Evolutionary conservation across 2,113 vertebrate species (phyloP).

Genomic region (Cariama cristata): DNA sequence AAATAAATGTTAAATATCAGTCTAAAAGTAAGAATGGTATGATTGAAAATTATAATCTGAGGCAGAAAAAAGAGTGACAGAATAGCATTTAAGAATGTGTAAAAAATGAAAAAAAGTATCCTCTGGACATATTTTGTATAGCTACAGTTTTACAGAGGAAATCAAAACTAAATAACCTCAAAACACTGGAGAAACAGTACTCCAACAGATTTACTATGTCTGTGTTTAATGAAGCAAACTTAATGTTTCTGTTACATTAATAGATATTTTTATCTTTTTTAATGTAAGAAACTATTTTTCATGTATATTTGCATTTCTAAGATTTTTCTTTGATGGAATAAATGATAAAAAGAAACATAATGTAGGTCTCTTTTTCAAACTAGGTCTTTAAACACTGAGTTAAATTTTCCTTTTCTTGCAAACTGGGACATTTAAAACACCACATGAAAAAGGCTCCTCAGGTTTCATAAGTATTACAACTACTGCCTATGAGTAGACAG

Average conservation of each 20-base stretch:
- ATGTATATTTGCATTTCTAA: background rate
- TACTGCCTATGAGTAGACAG: background rate
- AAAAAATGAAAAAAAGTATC: background rate
- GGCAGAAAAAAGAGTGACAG: background rate
- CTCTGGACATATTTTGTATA: background rate
- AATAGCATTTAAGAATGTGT: background rate
- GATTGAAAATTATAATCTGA: background rate
- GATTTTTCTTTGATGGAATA: background rate
- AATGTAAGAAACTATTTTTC: background rate
- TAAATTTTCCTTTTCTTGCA: background rate
- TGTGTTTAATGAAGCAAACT: background rate
- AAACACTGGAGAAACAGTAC: background rate
- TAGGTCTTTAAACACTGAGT: background rate
- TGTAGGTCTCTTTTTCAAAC: background rate
- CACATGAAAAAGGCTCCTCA: slow-evolving; percentile 32
- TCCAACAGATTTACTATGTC: background rate
- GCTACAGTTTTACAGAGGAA: background rate
- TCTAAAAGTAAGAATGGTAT: background rate
- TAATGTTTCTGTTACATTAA: background rate
- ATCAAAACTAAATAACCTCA: background rate
- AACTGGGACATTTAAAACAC: background rate
- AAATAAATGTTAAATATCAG: background rate
- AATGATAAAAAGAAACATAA: background rate
- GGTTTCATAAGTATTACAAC: background rate
- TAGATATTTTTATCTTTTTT: rapidly evolving